Evolutionary conservation across 2,797 vertebrate species (phyloP).

Genomic region (Helarctos malayanus): DNA sequence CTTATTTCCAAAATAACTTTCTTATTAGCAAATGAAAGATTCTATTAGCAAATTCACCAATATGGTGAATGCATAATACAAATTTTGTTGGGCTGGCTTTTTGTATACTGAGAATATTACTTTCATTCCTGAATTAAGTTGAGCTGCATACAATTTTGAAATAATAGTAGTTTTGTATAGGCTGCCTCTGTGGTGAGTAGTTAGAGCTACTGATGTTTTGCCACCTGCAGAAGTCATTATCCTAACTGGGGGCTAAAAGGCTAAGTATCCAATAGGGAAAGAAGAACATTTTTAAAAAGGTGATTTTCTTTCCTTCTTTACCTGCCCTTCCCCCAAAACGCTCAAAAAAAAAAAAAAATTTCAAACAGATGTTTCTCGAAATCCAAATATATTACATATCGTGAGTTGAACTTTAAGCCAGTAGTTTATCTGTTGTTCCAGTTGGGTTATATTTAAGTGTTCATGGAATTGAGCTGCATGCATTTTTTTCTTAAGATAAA

Average conservation of each 20-base stretch:
- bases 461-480: neutral
- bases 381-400: conserved; percentile 43
- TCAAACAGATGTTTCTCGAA: conserved; percentile 74
- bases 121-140: conserved; percentile 63
- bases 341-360: neutral
- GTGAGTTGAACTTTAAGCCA: neutral
- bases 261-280: conserved; percentile 15
- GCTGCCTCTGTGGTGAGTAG: neutral
- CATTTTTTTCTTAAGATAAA: neutral
- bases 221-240: conserved; percentile 83
- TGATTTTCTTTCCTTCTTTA: neutral
- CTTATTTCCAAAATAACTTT: conserved; percentile 51
- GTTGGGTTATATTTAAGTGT: neutral
- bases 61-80: neutral
- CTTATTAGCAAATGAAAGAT: neutral
- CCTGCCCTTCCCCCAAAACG: neutral
- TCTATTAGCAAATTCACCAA: neutral
- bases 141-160: conserved; percentile 62
- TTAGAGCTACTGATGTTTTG: conserved; percentile 56
- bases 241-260: conserved; percentile 32
- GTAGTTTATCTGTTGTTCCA: neutral
- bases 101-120: conserved; percentile 45
- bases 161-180: conserved; percentile 46
- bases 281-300: conserved; percentile 43
- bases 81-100: neutral